Base-by-base conservation (phyloP, 2,888 invertebrate species). In the Penaeus monodon region DNA sequence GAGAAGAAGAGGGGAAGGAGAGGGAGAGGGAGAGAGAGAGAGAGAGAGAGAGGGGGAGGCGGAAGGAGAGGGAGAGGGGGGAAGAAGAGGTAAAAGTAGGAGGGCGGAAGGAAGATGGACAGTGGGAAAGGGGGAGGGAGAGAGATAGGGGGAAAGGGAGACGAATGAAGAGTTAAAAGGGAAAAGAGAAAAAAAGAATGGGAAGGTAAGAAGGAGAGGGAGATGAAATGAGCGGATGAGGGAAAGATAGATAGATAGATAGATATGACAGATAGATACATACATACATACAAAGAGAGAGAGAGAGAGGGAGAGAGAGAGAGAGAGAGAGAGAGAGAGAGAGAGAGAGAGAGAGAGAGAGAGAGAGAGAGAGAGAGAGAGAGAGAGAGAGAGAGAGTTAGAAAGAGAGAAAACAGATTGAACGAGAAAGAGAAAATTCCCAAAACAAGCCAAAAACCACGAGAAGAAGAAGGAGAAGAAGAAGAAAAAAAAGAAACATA, bases 61-160 rank as follows among this genome's bases (percentile, higher is more conserved):
- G 2, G 17, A 22, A 3, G 4, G 29, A 17, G 70, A 0, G n/a
- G 1, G 14, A 70, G 70, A 22, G n/a, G 2, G 70, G 3, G 29
- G n/a, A n/a, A 12, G 14, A 1, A n/a, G 2, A 2, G 17, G 14
- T 1, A 24, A n/a, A 3, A 17, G 2, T 1, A 3, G 12, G 29
- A 2, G 29, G 17, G 20, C 2, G 2, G 17, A 3, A 24, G 70
- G 10, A 24, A 22, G 24, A 3, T 1, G n/a, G 2, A 17, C 1
- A 12, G 70, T 2, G 14, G 24, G n/a, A 17, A 17, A 24, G 70
- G n/a, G 29, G 12, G 70, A 22, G 14, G n/a, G 29, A 12, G 29
- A 24, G 24, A 20, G 29, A 68, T 22, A n/a, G 29, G 8, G 2
- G 10, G 29, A 24, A 0, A 20, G 27, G 12, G 24, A 29, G 20